phyloP scores from a whole-genome alignment of 1,140 invertebrate genomes.

The Dendroctonus valens region DNA sequence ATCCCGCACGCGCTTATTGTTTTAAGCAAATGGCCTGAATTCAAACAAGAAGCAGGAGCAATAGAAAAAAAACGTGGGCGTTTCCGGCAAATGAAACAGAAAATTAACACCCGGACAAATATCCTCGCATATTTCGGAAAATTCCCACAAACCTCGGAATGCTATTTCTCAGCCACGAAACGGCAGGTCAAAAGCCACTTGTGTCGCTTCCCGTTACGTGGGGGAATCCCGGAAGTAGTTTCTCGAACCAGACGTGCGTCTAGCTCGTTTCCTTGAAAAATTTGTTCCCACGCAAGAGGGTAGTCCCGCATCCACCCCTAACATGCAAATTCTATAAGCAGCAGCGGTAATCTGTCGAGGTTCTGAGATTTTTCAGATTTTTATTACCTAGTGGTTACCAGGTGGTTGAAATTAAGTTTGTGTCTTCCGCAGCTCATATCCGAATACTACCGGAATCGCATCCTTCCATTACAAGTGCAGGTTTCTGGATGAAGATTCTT shows the following conservation, averaged over 20 bases:
- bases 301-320: background rate
- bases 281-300: constrained; percentile 5
- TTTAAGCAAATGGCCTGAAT: no score
- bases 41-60: no score
- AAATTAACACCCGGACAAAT: no score
- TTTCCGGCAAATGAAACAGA: background rate
- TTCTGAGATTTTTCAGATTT: constrained; percentile 10
- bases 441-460: no score
- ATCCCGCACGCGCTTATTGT: no score
- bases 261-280: constrained; percentile 9
- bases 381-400: background rate
- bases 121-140: background rate
- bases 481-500: no score
- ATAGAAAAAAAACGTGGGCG: background rate
- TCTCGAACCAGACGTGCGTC: constrained; percentile 11
- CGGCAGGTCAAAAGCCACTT: constrained; percentile 15
- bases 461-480: no score
- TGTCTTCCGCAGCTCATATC: constrained; percentile 9
- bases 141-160: constrained; percentile 16
- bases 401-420: constrained; percentile 14
- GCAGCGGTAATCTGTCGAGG: background rate
- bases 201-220: constrained; percentile 7
- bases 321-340: constrained; percentile 5
- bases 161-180: background rate
- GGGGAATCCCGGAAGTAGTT: constrained; percentile 14